Evolutionary conservation across 2,888 invertebrate species (phyloP).

Genomic region (Hyles lineata): DNA sequence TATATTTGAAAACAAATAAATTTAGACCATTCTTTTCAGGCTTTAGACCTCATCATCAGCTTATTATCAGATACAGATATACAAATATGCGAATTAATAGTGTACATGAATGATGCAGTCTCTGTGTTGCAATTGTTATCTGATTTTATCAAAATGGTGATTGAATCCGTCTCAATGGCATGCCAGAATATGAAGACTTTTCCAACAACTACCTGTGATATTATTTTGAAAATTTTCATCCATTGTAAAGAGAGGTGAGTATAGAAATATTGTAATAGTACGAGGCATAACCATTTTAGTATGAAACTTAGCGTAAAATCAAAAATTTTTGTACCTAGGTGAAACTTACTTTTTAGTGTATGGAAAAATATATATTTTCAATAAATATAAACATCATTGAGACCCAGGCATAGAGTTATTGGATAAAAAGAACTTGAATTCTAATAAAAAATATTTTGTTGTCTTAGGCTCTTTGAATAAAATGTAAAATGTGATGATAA

Average conservation of each 20-base stretch:
- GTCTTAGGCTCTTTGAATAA: too few species aligned
- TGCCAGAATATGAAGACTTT: constrained; percentile 59
- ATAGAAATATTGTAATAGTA: neutral
- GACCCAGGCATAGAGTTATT: too few species aligned
- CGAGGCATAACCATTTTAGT: too few species aligned
- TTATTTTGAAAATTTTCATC: constrained; percentile 70
- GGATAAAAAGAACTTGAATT: too few species aligned
- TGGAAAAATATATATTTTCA: too few species aligned
- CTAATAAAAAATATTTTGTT: too few species aligned
- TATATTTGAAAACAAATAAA: neutral
- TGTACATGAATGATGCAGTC: constrained; percentile 60
- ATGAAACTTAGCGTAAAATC: too few species aligned
- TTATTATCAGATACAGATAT: constrained; percentile 49
- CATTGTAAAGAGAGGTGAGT: constrained; percentile 82
- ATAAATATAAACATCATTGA: too few species aligned
- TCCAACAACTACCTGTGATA: constrained; percentile 62
- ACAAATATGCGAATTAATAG: constrained; percentile 46
- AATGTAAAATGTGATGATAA: too few species aligned
- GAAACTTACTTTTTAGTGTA: too few species aligned
- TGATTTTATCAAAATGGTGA: constrained; percentile 56
- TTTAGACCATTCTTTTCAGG: constrained; percentile 54
- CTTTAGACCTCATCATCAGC: constrained; percentile 53
- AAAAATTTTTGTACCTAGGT: too few species aligned
- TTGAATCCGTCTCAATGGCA: constrained; percentile 57
- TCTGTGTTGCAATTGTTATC: constrained; percentile 61